Base-by-base conservation (phyloP, 1,140 invertebrate species). In the Drosophila pallidifrons region DNA sequence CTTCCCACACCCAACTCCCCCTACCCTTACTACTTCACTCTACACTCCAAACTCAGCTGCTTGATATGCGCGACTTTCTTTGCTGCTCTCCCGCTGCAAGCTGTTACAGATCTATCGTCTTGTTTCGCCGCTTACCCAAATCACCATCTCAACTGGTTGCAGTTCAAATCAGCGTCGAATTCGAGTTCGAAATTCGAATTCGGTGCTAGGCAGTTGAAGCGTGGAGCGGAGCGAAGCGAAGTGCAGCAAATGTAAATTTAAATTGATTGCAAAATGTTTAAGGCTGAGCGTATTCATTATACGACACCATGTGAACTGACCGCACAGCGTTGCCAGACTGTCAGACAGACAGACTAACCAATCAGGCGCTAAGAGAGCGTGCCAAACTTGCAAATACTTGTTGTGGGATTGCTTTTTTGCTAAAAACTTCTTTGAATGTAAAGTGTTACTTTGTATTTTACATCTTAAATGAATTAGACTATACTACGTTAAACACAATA, bases 251-350 rank as follows among this genome's bases (percentile, higher is more conserved):
- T 81, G 87, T 85, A 87, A 91, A 91, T 82, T 73, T 65, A 82
- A 90, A 80, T 86, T 85, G 87, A 89, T 89, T 89, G 82, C 86
- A 82, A 89, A 90, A 88, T 91, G 87, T 63, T 81, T 73, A 73
- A 73, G 41, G 52, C 38, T 61, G 70, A 77, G 72, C 72, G 66
- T 70, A 70, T 77, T 73, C 69, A 89, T 68, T 75, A 70, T 55
- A 68, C 20, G 20, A 25, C 66, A 66, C 64, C 59, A 80, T 71
- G 75, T 49, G 59, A 49, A 73, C 54, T 35, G 20, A 28, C 45
- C 25, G 25, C n/a, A 38, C 30, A 49, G 59, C 51, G 72, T 69
- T 82, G 76, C 82, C 82, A 72, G 67, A 87, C 20, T 5, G 59
- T 16, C 28, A 0, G n/a, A 65, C 1, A 16, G 16, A 16, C 16